Evolutionary conservation across 2,797 vertebrate genomes (phyloP).

Genomic region (Eulemur rubriventer): DNA sequence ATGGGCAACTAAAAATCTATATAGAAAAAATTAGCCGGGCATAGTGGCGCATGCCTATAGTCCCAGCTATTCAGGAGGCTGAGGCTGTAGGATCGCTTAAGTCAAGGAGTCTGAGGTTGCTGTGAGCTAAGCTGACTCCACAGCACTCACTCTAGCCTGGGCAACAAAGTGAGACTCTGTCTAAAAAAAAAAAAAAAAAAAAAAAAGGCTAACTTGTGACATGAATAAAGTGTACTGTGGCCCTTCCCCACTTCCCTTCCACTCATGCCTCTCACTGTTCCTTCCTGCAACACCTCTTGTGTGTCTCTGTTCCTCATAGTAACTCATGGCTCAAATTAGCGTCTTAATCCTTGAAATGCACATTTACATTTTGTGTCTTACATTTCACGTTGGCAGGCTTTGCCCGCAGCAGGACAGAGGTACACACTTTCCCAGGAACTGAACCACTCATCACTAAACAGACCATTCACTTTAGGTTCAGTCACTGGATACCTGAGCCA

Average conservation of each 20-base stretch:
- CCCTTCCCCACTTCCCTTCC: neutral
- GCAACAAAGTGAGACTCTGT: no score
- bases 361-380: neutral
- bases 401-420: neutral
- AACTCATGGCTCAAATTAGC: neutral
- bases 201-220: neutral
- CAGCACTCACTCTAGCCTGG: no score
- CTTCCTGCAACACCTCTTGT: neutral
- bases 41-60: no score
- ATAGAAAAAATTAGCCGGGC: no score
- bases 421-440: neutral
- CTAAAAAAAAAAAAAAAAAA: no score
- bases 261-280: neutral
- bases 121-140: no score
- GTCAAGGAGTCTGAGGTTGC: no score
- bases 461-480: neutral
- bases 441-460: neutral
- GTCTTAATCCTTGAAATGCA: neutral
- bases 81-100: no score
- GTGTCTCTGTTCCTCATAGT: neutral
- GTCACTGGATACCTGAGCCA: neutral
- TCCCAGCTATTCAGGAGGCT: no score
- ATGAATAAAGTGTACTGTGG: neutral
- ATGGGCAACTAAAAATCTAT: no score
- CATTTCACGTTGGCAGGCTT: neutral